Evolutionary conservation across 2,113 vertebrate species (phyloP).

Genomic region (Pelvicachromis taeniatus): DNA sequence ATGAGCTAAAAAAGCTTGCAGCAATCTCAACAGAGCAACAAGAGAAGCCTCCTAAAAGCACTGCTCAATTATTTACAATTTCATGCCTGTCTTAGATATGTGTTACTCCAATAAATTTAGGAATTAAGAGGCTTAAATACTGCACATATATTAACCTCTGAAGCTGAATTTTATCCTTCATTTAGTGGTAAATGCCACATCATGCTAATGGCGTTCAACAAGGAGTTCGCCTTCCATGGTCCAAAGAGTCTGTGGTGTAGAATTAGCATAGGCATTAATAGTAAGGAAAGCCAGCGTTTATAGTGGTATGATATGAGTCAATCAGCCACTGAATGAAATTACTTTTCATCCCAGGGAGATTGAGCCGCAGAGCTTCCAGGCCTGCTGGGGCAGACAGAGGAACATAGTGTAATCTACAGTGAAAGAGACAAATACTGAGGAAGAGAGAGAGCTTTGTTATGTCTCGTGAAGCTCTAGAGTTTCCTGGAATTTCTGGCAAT

Average conservation of each 20-base stretch:
- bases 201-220: constrained; percentile 41
- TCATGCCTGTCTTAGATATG: constrained; percentile 70
- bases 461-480: constrained; percentile 64
- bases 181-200: constrained; percentile 60
- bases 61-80: constrained; percentile 75
- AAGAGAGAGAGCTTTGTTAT: constrained; percentile 63
- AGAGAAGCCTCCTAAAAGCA: constrained; percentile 50
- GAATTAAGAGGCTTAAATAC: constrained; percentile 64
- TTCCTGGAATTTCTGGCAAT: constrained; percentile 65
- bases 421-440: constrained; percentile 27
- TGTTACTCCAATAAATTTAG: constrained; percentile 73
- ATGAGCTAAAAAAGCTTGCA: constrained; percentile 43
- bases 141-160: constrained; percentile 57
- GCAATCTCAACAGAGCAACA: constrained; percentile 35
- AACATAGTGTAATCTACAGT: constrained; percentile 27
- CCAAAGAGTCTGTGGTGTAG: constrained; percentile 29
- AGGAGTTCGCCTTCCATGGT: constrained; percentile 38
- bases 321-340: constrained; percentile 26
- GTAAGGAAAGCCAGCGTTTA: constrained; percentile 18
- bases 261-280: constrained; percentile 43
- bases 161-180: constrained; percentile 62
- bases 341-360: not conserved
- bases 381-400: constrained; percentile 21
- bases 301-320: constrained; percentile 20
- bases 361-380: constrained; percentile 7